Evolutionary conservation across 2,797 vertebrate species (phyloP), one percentile per base, ranked within the genome.

Genomic region (Coendou prehensilis): DNA sequence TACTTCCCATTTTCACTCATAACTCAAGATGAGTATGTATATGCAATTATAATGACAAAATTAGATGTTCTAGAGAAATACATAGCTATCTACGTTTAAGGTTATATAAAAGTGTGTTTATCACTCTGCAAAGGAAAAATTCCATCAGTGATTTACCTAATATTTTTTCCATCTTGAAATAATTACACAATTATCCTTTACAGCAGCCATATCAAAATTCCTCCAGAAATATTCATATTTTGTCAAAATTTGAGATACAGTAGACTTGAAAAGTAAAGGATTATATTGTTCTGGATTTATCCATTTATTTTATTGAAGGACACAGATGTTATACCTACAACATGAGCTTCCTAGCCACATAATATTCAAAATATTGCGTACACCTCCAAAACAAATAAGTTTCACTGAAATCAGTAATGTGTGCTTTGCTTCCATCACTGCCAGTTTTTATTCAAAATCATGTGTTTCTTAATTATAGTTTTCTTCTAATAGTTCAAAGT

Each of bases 1-100:
- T 37, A 91, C n/a, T 69, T 79, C 47, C 93, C 45, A 61, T 23
- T 91, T 69, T 83, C 57, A 50, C 78, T 93, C 20, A 71, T 33
- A n/a, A 88, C 14, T 91, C 50, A 59, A 79, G 83, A 87, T 82
- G 54, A 67, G 54, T 30, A 18, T 75, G 26, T 52, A 18, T 2
- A 79, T 14, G 59, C 69, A 1, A 80, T 79, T 64, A 87, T 84
- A 79, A 52, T 82, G 18, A 75, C 41, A 69, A 57, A 88, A 93
- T 84, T 79, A 71, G 69, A 84, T 37, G 23, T 10, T 90, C 33
- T 37, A 50, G 54, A 56, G 23, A 82, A 95, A 91, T 22, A 50
- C 26, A 18, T 41, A 45, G 26, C 2, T 63, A 64, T 52, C 59
- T 69, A 59, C 37, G 57, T 81, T 69, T 37, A 91, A 76, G 0